phyloP scores from a whole-genome alignment of 2,797 vertebrate species.

The Trachops cirrhosus region DNA sequence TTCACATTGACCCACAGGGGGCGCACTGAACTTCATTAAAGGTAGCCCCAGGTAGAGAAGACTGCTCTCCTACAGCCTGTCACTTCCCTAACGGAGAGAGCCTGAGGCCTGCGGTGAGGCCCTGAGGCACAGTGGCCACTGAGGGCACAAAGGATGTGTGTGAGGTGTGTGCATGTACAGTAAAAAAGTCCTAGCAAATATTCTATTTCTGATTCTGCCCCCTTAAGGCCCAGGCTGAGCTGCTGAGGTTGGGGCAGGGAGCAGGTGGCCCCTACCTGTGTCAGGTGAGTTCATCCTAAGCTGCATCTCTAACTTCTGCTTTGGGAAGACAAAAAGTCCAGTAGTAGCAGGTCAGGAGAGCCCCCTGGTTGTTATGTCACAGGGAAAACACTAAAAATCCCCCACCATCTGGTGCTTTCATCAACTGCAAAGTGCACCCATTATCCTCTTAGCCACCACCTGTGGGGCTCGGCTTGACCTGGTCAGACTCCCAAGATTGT shows the following conservation, averaged over 20 bases:
- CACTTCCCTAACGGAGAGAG: neutral
- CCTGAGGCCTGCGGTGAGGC: neutral
- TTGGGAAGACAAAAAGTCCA: neutral
- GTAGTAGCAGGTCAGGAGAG: neutral
- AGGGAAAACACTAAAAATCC: neutral
- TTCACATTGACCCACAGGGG: neutral
- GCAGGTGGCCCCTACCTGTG: neutral
- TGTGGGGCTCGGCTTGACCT: too few species aligned
- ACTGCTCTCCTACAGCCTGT: neutral
- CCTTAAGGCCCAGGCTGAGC: neutral
- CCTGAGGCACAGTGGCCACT: neutral
- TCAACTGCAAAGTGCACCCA: neutral
- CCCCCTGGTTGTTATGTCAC: neutral
- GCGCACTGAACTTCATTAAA: fast-evolving
- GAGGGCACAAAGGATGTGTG: neutral
- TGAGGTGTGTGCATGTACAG: neutral
- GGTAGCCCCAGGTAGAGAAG: neutral
- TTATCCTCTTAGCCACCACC: neutral
- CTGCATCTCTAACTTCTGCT: neutral
- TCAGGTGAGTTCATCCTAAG: neutral
- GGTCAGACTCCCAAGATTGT: neutral
- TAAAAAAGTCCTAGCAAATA: neutral
- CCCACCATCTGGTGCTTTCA: neutral
- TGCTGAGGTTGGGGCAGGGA: neutral
- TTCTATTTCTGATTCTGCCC: neutral